A percentile compares a stretch with the other conserved stretches of the same genome.
Conservation (phyloP, 2,797 vertebrate genomes). For the Tragopan temminckii region DNA sequence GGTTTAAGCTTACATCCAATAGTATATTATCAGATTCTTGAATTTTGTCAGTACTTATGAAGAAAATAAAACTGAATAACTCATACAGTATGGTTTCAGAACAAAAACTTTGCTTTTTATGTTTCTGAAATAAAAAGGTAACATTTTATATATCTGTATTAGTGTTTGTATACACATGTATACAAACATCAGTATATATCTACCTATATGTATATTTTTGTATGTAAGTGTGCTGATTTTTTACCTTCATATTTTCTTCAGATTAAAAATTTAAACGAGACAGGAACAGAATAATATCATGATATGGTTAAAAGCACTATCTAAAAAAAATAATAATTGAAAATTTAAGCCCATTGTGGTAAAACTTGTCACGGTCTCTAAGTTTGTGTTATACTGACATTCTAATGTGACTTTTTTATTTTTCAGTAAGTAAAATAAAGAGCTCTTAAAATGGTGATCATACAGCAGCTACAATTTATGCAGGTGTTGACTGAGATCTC, state of each 20-base stretch:
- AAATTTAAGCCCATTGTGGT: accelerated
- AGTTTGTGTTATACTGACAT: background rate
- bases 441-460: background rate
- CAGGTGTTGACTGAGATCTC: background rate
- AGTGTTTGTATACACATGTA: no score
- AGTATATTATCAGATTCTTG: background rate
- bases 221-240: background rate
- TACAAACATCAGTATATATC: no score
- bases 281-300: background rate
- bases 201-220: background rate
- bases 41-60: background rate
- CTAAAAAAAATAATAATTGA: background rate
- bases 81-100: background rate
- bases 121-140: background rate
- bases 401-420: background rate
- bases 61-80: accelerated
- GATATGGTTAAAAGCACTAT: background rate
- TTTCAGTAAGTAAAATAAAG: background rate
- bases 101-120: background rate
- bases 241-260: background rate
- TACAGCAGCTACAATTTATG: background rate
- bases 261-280: background rate
- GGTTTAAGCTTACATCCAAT: background rate
- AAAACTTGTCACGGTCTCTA: background rate
- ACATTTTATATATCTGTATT: background rate